These are phyloP conservation scores for Chloropsis hardwickii DNA, from an alignment of 2,113 vertebrate species.

Conservation along the genomic window DNA sequence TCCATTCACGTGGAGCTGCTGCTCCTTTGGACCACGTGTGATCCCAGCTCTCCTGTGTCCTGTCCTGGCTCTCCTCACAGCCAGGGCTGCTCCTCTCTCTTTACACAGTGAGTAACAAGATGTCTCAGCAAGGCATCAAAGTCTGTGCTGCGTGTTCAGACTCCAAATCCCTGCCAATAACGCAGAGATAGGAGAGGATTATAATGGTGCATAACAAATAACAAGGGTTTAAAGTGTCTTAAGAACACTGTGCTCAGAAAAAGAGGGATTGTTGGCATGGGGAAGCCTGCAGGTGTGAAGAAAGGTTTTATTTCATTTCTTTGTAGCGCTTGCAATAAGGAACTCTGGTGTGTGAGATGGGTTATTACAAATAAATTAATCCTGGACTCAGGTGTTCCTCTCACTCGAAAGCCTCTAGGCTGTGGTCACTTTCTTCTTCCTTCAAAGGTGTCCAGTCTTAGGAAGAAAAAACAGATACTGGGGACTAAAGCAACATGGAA, in stretches of 20 bases:
- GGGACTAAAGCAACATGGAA: background rate
- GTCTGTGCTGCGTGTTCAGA: constrained; percentile 19
- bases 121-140: background rate
- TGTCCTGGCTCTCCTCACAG: background rate
- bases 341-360: background rate
- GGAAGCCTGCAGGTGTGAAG: background rate
- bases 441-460: background rate
- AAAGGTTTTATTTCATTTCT: background rate
- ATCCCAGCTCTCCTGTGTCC: background rate
- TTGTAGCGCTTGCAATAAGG: background rate
- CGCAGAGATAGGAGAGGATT: constrained; percentile 29
- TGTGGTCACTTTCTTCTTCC: background rate
- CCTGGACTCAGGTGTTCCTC: background rate
- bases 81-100: background rate
- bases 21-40: background rate
- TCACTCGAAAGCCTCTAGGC: background rate
- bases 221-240: constrained; percentile 35
- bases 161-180: constrained; percentile 54
- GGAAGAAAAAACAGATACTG: accelerated
- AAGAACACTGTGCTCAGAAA: constrained; percentile 13
- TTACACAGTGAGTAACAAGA: background rate
- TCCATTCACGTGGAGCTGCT: accelerated
- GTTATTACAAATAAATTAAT: background rate
- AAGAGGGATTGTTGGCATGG: constrained; percentile 24
- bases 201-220: constrained; percentile 35